Evolutionary conservation across 1,140 invertebrate genomes (phyloP).

Genomic region (Sipha flava): DNA sequence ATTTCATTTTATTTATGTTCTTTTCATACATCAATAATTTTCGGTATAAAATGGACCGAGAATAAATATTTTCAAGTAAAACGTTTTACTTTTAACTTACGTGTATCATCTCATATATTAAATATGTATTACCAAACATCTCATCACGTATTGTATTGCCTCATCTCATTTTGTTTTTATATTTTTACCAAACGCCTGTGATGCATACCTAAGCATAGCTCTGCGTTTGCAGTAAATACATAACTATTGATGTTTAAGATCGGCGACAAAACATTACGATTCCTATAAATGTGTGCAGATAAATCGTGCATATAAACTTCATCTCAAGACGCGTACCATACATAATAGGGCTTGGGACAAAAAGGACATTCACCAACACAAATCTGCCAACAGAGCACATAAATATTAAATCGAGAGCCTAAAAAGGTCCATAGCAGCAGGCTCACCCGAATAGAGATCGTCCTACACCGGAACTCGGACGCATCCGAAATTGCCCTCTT

Average conservation of each 20-base stretch:
- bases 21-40: not conserved
- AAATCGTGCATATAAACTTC: not conserved
- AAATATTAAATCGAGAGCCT: conserved; percentile 22
- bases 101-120: no score
- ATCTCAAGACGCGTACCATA: not conserved
- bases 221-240: no score
- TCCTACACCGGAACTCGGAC: conserved; percentile 14
- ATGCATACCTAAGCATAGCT: no score
- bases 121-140: no score
- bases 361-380: conserved; percentile 2
- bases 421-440: conserved; percentile 3
- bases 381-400: conserved; percentile 29
- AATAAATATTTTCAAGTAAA: not conserved
- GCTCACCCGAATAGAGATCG: not conserved
- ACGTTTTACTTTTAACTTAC: not conserved
- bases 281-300: not conserved
- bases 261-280: not conserved
- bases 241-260: not conserved
- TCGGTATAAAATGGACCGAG: not conserved
- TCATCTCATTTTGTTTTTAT: no score
- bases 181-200: no score
- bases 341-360: not conserved
- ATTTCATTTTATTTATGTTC: not conserved
- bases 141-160: no score
- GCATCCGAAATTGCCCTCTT: conserved; percentile 22